Conservation (phyloP, 2,888 invertebrate species). For the Plutella xylostella region DNA sequence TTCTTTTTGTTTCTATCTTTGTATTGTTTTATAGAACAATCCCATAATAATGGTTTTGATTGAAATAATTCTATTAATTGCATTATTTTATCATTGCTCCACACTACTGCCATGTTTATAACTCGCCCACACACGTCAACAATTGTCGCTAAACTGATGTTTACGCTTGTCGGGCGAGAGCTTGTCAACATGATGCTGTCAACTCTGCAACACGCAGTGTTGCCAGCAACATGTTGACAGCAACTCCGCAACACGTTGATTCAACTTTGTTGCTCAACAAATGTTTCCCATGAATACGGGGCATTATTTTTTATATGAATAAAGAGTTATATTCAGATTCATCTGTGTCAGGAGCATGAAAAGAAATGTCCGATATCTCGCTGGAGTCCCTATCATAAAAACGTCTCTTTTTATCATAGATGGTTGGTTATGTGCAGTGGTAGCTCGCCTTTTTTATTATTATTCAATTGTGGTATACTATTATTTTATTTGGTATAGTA, state of each 20-base stretch:
- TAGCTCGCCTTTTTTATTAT: too few species aligned
- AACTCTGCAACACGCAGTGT: slow-evolving; percentile 9
- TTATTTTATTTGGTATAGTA: too few species aligned
- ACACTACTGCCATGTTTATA: slow-evolving; percentile 16
- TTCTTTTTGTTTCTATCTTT: slow-evolving; percentile 2
- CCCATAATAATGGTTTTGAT: slow-evolving; percentile 5
- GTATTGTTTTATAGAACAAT: slow-evolving; percentile 6
- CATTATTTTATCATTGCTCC: slow-evolving; percentile 17
- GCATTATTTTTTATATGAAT: too few species aligned
- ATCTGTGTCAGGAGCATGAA: too few species aligned
- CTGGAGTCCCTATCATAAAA: too few species aligned
- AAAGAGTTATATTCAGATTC: too few species aligned
- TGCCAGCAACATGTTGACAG: slow-evolving; percentile 3
- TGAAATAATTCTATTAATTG: slow-evolving; percentile 15
- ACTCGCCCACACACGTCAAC: slow-evolving; percentile 14
- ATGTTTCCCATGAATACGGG: background rate
- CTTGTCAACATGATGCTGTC: slow-evolving; percentile 2
- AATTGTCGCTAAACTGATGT: slow-evolving; percentile 11
- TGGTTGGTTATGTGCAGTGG: too few species aligned
- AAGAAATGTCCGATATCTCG: too few species aligned
- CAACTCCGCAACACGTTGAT: background rate
- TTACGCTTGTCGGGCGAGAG: slow-evolving; percentile 8
- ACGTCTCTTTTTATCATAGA: too few species aligned
- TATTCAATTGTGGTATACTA: too few species aligned
- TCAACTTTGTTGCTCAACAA: background rate